Conservation (phyloP, 2,888 invertebrate species). For the Bombylius major region DNA sequence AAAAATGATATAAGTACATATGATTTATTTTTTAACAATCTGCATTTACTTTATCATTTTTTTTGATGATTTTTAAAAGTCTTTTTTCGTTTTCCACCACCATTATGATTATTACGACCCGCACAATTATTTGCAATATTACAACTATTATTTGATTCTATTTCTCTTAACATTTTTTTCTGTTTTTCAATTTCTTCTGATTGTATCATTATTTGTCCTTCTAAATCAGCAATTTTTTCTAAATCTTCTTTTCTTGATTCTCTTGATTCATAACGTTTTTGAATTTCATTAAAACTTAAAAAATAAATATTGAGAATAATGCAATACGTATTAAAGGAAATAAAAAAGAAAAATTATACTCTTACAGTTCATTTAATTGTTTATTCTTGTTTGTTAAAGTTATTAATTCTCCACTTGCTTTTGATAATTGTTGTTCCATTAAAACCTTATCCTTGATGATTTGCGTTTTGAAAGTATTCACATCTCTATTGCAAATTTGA, state of each 20-base stretch:
- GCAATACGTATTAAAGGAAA: neutral
- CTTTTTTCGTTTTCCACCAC: no score
- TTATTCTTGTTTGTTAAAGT: conserved; percentile 4
- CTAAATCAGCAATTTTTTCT: conserved; percentile 11
- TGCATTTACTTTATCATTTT: no score
- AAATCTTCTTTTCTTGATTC: conserved; percentile 10
- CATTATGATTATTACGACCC: no score
- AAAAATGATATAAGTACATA: no score
- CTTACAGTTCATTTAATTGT: conserved; percentile 3
- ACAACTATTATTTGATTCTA: neutral
- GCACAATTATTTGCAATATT: no score
- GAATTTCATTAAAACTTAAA: conserved; percentile 9
- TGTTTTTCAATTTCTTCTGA: conserved; percentile 11
- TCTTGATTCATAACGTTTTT: conserved; percentile 7
- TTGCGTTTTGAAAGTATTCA: neutral
- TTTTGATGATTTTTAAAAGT: no score
- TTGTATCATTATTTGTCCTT: conserved; percentile 10
- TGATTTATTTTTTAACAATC: no score
- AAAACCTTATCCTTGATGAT: conserved; percentile 1
- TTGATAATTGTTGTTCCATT: conserved; percentile 2
- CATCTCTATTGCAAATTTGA: conserved; percentile 3
- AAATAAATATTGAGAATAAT: neutral
- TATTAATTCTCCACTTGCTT: conserved; percentile 1
- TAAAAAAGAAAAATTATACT: neutral
- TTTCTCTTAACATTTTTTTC: neutral